A percentile compares a stretch with the other conserved stretches of the same genome.
phyloP scores from a whole-genome alignment of 1,140 invertebrate species.

The Vollenhovia emeryi region DNA sequence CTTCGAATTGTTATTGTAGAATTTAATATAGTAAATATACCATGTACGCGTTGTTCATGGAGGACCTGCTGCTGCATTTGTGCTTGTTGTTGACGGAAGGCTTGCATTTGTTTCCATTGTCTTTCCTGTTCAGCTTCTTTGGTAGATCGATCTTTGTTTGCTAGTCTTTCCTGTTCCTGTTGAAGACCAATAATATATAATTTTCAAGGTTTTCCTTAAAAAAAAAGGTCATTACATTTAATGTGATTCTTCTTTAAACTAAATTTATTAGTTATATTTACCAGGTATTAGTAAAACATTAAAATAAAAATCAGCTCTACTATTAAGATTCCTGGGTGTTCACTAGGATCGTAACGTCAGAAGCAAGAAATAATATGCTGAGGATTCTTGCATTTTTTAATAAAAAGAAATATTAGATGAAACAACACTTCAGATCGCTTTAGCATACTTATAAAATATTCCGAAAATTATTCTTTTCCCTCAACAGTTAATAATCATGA shows the following conservation, averaged over 20 bases:
- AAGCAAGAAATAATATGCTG: no score
- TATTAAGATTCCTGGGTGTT: no score
- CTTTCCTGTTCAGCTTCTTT: slow-evolving; percentile 94
- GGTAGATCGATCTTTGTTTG: slow-evolving; percentile 88
- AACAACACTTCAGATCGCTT: no score
- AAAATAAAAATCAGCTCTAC: background rate
- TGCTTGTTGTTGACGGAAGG: slow-evolving; percentile 91
- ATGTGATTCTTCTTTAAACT: background rate
- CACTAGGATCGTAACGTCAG: no score
- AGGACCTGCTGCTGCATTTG: slow-evolving; percentile 93
- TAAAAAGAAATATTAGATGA: no score
- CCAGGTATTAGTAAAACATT: background rate
- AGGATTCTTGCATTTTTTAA: no score
- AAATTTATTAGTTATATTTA: background rate
- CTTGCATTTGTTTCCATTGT: slow-evolving; percentile 95
- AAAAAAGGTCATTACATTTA: slow-evolving; percentile 73
- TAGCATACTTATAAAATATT: no score
- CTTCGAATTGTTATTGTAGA: background rate
- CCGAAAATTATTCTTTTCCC: no score
- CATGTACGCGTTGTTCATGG: slow-evolving; percentile 91
- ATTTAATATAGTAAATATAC: slow-evolving; percentile 80
- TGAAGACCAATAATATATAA: slow-evolving; percentile 65
- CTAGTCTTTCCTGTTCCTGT: slow-evolving; percentile 90
- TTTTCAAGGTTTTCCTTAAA: slow-evolving; percentile 10
- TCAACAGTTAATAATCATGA: no score